Evolutionary conservation across 2,797 vertebrate species (phyloP).

Genomic region (Tauraco hartlaubi): DNA sequence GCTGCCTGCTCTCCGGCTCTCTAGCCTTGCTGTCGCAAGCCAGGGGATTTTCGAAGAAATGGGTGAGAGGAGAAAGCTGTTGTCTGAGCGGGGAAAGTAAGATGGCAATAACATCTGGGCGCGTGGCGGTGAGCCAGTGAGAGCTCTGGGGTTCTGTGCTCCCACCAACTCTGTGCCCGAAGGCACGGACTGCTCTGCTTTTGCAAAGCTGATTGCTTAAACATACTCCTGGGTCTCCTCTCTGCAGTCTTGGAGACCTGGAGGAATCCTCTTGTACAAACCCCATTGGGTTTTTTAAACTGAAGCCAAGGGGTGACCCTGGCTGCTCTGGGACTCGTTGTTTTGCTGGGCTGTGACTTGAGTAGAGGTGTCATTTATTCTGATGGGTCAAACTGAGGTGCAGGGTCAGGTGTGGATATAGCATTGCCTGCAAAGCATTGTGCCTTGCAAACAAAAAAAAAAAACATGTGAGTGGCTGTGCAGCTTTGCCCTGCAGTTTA

Average conservation of each 20-base stretch:
- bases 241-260: not conserved
- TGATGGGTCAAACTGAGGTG: not conserved
- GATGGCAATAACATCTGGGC: not conserved
- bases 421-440: not conserved
- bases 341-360: not conserved
- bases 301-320: not conserved
- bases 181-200: not conserved
- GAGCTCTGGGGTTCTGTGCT: not conserved
- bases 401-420: fast-evolving
- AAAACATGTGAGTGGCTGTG: not conserved
- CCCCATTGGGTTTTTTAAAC: not conserved
- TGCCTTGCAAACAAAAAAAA: not conserved
- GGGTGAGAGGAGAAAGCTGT: not conserved
- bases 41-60: not conserved
- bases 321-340: not conserved
- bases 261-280: not conserved
- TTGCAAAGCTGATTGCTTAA: not conserved
- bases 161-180: not conserved
- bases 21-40: not conserved
- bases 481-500: not conserved
- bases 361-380: not conserved
- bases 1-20: not conserved
- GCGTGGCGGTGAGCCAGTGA: not conserved
- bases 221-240: not conserved
- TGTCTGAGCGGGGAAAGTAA: not conserved